Evolutionary conservation across 64 coral and sea anemone genomes (phyloP), one percentile per base, ranked within the genome.

Genomic region (Acropora tenuis): DNA sequence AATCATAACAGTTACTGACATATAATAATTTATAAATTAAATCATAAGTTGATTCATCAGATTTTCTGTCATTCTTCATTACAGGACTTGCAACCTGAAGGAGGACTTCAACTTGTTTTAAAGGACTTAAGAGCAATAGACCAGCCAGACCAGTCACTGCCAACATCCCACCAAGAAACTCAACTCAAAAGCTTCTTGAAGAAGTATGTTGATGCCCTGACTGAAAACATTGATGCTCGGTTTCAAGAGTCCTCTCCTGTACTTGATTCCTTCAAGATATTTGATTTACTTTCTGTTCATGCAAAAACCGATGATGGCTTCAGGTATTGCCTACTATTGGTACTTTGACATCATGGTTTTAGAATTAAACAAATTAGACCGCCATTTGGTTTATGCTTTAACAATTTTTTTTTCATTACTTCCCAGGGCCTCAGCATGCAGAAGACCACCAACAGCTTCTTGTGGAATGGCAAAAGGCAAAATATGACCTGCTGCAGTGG

Each of bases 241-340:
- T 79, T 79, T 20, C 47, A 79, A 16, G 77, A 79, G 48, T 79
- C 77, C 50, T 79, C 77, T 5, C 77, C 77, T 44, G 69, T 88
- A 40, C 71, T 74, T 75, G 86, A 88, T 88, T 74, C 86, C 65
- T 88, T 88, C 71, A 88, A 75, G 85, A 88, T 88, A 52, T 88
- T 88, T 50, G 69, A 87, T 87, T 50, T 77, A 60, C 86, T 88
- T 77, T 88, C 73, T 88, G 86, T 88, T 88, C 86, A 72, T 88
- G 73, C 73, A 55, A 88, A 77, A 88, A 88, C 86, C 46, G 73
- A 88, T 30, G 85, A 88, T 76, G 86, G 86, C 73, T 88, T 88
- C 86, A 88, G 86, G 72, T 77, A 88, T 77, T 88, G 86, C 10
- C 71, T 88, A 88, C 9, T 88, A 42, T 77, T 20, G 45, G 15